Percentiles rank a stretch among this genome's conserved stretches.
Conservation (phyloP, 1,140 invertebrate species). For the Diachasma alloeum region DNA sequence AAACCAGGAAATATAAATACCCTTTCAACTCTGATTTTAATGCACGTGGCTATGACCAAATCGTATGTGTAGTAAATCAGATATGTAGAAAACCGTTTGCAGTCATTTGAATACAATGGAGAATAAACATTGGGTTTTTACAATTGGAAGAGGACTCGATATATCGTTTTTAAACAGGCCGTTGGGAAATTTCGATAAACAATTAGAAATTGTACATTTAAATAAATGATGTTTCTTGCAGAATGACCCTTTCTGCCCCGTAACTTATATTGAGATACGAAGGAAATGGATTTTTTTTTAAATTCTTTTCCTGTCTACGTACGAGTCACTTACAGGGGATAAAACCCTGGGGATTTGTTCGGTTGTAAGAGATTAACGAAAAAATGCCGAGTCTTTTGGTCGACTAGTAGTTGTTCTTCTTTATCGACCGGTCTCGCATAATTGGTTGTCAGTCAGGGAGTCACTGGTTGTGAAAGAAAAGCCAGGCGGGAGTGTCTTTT, state of each 20-base stretch:
- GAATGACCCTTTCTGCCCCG: no score
- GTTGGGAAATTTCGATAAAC: neutral
- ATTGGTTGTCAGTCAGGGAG: constrained; percentile 52
- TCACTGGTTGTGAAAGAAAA: constrained; percentile 21
- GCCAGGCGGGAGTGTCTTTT: neutral
- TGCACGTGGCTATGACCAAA: constrained; percentile 23
- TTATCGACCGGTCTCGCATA: constrained; percentile 35
- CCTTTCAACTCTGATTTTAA: constrained; percentile 7
- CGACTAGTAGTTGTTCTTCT: neutral
- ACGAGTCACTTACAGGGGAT: neutral
- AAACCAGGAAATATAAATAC: constrained; percentile 21
- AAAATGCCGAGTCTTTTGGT: neutral
- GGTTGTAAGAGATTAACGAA: neutral
- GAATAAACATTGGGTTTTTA: constrained; percentile 1
- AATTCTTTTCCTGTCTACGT: neutral
- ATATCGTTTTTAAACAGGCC: neutral
- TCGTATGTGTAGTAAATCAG: constrained; percentile 24
- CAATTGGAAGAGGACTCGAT: neutral
- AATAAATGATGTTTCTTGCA: no score
- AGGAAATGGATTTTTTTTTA: neutral
- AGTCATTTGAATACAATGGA: constrained; percentile 29
- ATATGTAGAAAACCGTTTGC: constrained; percentile 11
- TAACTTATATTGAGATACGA: no score
- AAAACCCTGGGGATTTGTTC: neutral
- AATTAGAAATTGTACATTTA: no score